phyloP scores from a whole-genome alignment of 2,113 vertebrate species.

The Callipepla californica region DNA sequence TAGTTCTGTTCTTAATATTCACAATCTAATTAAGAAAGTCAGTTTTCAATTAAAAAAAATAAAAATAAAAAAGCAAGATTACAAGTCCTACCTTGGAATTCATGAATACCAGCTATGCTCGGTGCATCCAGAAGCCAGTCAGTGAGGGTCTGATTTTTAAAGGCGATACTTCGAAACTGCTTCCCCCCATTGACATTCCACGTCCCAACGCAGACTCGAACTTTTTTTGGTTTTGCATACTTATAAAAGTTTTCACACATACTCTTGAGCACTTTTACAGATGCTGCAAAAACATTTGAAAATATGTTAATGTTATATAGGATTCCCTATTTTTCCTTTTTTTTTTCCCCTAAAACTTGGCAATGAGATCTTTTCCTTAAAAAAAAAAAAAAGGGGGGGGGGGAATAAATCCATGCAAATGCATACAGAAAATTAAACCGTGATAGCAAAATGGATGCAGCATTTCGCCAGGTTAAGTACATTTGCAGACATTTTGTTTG shows the following conservation, averaged over 20 bases:
- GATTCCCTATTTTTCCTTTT: neutral
- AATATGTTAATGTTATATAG: neutral
- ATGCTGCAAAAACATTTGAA: slow-evolving; percentile 81
- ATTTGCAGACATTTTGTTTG: neutral
- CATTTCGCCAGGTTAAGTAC: neutral
- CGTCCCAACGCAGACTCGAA: slow-evolving; percentile 91
- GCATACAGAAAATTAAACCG: neutral
- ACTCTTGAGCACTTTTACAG: slow-evolving; percentile 91
- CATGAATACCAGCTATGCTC: slow-evolving; percentile 87
- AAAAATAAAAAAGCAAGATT: neutral
- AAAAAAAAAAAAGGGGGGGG: neutral
- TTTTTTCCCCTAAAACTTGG: neutral
- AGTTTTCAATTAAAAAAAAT: neutral
- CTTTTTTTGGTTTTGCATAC: slow-evolving; percentile 91
- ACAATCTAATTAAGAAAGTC: neutral
- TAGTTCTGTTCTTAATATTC: neutral
- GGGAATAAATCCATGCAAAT: slow-evolving; percentile 8
- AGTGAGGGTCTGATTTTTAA: slow-evolving; percentile 96
- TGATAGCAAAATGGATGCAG: neutral
- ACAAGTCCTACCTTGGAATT: slow-evolving; percentile 89
- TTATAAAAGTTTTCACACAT: slow-evolving; percentile 97
- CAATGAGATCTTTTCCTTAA: neutral
- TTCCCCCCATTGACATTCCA: slow-evolving; percentile 99
- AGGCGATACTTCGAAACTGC: slow-evolving; percentile 97
- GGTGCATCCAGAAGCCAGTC: slow-evolving; percentile 98